Conservation (phyloP, 2,113 vertebrate species). For the Agelaius phoeniceus region DNA sequence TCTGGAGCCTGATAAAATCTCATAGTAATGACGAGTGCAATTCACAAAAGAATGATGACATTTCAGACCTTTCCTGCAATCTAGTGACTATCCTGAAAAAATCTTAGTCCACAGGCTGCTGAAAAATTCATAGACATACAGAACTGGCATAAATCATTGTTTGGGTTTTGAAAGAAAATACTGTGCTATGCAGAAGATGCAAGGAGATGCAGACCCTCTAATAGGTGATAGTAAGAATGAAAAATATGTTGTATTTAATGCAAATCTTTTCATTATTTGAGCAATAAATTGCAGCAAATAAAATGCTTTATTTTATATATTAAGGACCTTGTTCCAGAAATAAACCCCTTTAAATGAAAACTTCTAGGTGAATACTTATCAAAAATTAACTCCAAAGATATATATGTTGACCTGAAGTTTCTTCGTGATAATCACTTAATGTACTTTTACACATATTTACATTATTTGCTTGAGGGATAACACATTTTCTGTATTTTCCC, state of each 20-base stretch:
- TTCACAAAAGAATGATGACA: constrained; percentile 22
- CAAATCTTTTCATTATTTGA: background rate
- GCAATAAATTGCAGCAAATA: background rate
- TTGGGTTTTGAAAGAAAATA: background rate
- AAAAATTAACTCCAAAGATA: background rate
- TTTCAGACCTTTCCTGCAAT: constrained; percentile 15
- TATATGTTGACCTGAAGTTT: background rate
- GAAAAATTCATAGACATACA: background rate
- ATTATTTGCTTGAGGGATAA: background rate
- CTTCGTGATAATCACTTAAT: background rate
- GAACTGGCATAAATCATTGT: background rate
- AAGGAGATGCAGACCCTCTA: background rate
- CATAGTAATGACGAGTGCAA: background rate
- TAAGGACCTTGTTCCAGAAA: background rate
- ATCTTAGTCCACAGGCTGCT: background rate
- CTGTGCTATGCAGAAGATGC: background rate
- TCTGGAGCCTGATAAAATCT: constrained; percentile 4
- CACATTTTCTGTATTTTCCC: background rate
- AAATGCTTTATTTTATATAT: background rate
- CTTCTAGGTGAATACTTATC: background rate
- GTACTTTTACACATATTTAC: background rate
- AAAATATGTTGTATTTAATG: background rate
- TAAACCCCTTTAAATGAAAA: background rate
- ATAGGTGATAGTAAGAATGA: background rate
- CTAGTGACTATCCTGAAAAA: background rate